A percentile compares a stretch with the other conserved stretches of the same genome.
phyloP scores from a whole-genome alignment of 1,140 invertebrate species.

The Drosophila albomicans region DNA sequence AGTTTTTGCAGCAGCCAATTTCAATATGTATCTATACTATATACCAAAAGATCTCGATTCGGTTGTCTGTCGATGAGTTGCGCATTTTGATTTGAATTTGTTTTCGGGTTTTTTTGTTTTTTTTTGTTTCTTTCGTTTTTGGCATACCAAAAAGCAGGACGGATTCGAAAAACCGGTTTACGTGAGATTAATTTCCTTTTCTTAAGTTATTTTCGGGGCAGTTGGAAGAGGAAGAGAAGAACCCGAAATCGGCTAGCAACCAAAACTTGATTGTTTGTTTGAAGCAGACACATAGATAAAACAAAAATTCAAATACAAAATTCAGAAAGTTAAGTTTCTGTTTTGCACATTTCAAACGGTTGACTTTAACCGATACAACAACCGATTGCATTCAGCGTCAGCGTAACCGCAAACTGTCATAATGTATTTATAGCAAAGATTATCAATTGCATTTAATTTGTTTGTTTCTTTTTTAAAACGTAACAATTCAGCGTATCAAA shows the following conservation, averaged over 20 bases:
- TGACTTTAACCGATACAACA: neutral
- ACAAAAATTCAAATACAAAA: constrained; percentile 4
- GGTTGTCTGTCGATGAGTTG: constrained; percentile 7
- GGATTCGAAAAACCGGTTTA: constrained; percentile 30
- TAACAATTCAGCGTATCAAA: neutral
- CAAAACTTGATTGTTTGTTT: constrained; percentile 31
- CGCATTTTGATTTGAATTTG: constrained; percentile 23
- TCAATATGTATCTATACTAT: constrained; percentile 1
- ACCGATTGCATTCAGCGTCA: neutral
- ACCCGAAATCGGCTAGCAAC: constrained; percentile 34
- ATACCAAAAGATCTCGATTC: constrained; percentile 1
- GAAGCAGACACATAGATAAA: constrained; percentile 10
- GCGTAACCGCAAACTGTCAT: neutral
- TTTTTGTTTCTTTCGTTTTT: constrained; percentile 1
- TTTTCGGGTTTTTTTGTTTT: neutral
- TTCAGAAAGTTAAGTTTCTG: neutral
- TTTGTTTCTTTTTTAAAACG: constrained; percentile 8
- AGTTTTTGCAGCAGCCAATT: neutral
- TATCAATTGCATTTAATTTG: neutral
- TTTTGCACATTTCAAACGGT: neutral
- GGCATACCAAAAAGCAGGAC: constrained; percentile 27
- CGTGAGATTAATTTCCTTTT: constrained; percentile 43
- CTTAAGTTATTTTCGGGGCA: constrained; percentile 32
- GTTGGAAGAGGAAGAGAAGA: constrained; percentile 23
- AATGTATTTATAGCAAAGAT: neutral